Conservation (phyloP, 1,140 invertebrate genomes). For the Venturia canescens region DNA sequence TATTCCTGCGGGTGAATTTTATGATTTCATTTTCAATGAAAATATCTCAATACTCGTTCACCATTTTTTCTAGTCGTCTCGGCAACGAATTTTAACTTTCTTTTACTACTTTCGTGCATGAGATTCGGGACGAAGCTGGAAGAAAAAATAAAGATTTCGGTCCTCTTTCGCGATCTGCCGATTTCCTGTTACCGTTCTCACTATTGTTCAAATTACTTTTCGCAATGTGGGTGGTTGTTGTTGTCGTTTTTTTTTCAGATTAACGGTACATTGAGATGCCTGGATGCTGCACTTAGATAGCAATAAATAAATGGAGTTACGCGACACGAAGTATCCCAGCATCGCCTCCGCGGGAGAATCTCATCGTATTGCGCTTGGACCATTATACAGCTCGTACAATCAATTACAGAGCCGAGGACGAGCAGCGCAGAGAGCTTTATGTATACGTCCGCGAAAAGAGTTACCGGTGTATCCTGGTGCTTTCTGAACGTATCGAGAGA, state of each 20-base stretch:
- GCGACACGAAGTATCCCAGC: constrained; percentile 40
- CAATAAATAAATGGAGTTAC: constrained; percentile 52
- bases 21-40: too few relatives aligned
- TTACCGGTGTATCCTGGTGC: constrained; percentile 7
- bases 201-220: not conserved
- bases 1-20: too few relatives aligned
- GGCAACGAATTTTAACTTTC: too few relatives aligned
- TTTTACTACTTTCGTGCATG: too few relatives aligned
- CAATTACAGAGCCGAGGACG: constrained; percentile 48
- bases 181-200: not conserved
- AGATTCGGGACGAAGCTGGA: too few relatives aligned
- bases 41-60: too few relatives aligned
- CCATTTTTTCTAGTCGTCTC: too few relatives aligned
- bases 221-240: constrained; percentile 14
- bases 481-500: constrained; percentile 24
- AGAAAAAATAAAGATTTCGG: not conserved
- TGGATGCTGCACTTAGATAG: constrained; percentile 50
- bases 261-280: constrained; percentile 21
- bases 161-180: not conserved
- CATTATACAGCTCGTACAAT: constrained; percentile 46
- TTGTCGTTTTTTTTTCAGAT: constrained; percentile 10
- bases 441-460: constrained; percentile 39
- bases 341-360: not conserved
- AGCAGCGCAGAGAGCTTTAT: constrained; percentile 27
- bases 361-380: constrained; percentile 11